Evolutionary conservation across 2,888 invertebrate species (phyloP), one percentile per base, ranked within the genome.

Genomic region (Meloe dianella): DNA sequence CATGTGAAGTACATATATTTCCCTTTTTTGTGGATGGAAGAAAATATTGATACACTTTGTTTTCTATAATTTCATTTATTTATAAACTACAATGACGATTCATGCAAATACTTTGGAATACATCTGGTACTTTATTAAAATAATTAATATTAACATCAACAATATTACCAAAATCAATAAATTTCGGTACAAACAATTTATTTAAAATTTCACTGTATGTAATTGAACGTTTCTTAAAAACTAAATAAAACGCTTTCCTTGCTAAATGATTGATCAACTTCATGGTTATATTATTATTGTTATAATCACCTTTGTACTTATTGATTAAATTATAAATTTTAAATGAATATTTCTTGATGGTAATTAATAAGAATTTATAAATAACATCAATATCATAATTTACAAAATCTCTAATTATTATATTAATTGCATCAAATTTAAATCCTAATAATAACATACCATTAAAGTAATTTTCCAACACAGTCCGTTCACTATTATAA

Each of bases 401-500:
- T 10, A 54, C 47, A 51, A 61, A 68, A 14, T 71, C 61, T 27
- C 66, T 64, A 14, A 74, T 27, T 17, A 66, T 65, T 63, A 66
- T 69, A 10, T 73, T 64, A 6, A 68, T 68, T n/a, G 67, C 65
- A 54, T 76, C 74, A 41, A 73, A 75, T 64, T 75, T 76, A 61
- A 71, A 75, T 1, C 70, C 75, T 14, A 74, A 60, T 30, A 68
- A 73, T 12, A 74, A 62, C 74, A 75, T 76, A 14, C 72, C 70
- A 8, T 74, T 65, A 61, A 74, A 76, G 64, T 69, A 75, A 59
- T 72, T 73, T 51, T 64, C 64, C 32, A 75, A 58, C n/a, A 75
- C 68, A 8, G 57, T 67, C 38, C 66, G 56, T 51, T 72, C 70
- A 5, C 61, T 61, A 58, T 75, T 74, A 51, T 70, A 73, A 59